Conservation (phyloP, 2,888 invertebrate species). For the Xanthorhoe spadicearia region DNA sequence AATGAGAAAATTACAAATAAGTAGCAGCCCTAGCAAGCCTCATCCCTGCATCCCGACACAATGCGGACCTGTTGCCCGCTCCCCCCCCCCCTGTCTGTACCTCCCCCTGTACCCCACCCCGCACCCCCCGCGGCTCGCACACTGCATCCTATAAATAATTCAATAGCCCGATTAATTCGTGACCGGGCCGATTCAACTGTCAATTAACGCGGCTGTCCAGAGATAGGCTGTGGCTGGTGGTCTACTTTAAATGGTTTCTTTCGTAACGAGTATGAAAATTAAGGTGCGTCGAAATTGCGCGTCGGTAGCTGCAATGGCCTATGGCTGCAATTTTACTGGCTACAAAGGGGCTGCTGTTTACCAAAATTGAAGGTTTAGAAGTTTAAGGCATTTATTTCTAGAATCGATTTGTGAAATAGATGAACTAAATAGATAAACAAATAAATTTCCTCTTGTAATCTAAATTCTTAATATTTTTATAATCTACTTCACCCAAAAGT, state of each 20-base stretch:
- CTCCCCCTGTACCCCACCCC: conserved; percentile 39
- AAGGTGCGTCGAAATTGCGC: conserved; percentile 16
- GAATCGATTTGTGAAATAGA: too few relatives aligned
- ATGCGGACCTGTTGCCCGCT: conserved; percentile 75
- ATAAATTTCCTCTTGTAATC: too few relatives aligned
- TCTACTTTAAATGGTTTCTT: conserved; percentile 33
- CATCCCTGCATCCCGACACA: conserved; percentile 78
- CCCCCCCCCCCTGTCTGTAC: conserved; percentile 34
- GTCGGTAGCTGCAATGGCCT: background rate
- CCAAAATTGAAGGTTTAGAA: background rate
- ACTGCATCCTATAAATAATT: conserved; percentile 79
- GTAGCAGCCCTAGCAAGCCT: conserved; percentile 59
- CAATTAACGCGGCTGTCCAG: conserved; percentile 70
- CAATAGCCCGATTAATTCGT: conserved; percentile 79
- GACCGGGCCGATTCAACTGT: conserved; percentile 79
- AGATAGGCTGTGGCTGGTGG: conserved; percentile 38
- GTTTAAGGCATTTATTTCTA: background rate
- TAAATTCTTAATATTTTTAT: too few relatives aligned
- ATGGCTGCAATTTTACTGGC: background rate
- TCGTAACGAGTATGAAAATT: conserved; percentile 21
- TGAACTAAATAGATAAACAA: too few relatives aligned
- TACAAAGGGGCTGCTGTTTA: background rate
- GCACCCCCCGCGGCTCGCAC: conserved; percentile 55
- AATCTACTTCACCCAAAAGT: too few relatives aligned
- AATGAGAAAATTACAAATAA: background rate